Percentiles rank a stretch among this genome's conserved stretches.
Conservation (phyloP, 2,888 invertebrate genomes). For the Antheraea assamensis region DNA sequence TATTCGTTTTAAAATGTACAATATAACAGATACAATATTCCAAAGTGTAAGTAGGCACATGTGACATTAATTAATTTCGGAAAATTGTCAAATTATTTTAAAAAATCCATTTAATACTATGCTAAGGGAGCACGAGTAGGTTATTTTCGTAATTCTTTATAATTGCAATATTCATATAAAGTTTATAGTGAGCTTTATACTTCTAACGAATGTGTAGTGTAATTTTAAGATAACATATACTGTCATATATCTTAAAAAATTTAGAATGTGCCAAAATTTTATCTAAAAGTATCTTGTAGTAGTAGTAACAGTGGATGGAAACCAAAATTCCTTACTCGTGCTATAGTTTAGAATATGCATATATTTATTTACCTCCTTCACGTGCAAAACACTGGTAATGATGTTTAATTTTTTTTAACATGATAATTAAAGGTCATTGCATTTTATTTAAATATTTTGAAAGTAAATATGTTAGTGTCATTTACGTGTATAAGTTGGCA, state of each 20-base stretch:
- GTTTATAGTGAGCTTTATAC: background rate
- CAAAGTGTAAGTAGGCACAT: background rate
- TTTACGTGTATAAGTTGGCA: slow-evolving; percentile 62
- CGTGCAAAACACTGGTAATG: background rate
- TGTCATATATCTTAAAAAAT: no score
- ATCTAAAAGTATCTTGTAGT: background rate
- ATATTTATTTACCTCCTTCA: background rate
- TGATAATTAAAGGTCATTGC: slow-evolving; percentile 2
- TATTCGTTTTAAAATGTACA: background rate
- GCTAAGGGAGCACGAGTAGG: background rate
- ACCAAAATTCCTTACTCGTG: background rate
- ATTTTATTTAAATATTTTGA: slow-evolving; percentile 31
- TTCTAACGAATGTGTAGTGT: background rate
- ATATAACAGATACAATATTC: background rate
- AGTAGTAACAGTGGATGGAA: background rate
- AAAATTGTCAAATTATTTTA: background rate
- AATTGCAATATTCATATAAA: background rate
- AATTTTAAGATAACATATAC: background rate
- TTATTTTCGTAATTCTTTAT: background rate
- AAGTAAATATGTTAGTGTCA: slow-evolving; percentile 34
- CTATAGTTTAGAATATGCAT: background rate
- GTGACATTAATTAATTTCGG: background rate
- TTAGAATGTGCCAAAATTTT: background rate
- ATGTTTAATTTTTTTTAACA: background rate
- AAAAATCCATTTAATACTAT: background rate